phyloP scores from a whole-genome alignment of 1,140 invertebrate genomes.

The Hyposmocoma kahamanoa region DNA sequence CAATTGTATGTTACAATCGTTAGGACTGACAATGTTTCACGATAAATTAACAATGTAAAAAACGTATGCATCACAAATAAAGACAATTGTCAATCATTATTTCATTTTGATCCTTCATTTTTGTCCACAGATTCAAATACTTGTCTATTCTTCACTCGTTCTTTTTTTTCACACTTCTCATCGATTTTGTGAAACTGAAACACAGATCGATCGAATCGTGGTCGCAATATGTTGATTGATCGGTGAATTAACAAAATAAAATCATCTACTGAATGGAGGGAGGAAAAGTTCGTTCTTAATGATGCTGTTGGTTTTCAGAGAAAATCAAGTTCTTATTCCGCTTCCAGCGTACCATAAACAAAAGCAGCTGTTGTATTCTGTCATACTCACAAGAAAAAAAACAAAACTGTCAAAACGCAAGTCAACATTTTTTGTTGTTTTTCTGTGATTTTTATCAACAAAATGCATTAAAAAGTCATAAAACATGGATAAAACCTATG shows the following conservation, averaged over 20 bases:
- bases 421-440: too few relatives aligned
- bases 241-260: too few relatives aligned
- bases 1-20: constrained; percentile 62
- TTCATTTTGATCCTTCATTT: constrained; percentile 14
- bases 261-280: too few relatives aligned
- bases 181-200: too few relatives aligned
- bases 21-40: constrained; percentile 23
- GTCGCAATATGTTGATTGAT: too few relatives aligned
- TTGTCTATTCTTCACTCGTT: background rate
- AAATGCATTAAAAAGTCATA: background rate
- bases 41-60: constrained; percentile 39
- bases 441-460: constrained; percentile 3
- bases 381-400: constrained; percentile 12
- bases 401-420: constrained; percentile 9
- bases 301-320: too few relatives aligned
- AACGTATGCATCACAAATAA: constrained; percentile 42
- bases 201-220: too few relatives aligned
- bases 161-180: too few relatives aligned
- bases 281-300: too few relatives aligned
- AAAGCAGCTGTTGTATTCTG: background rate
- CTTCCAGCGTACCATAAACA: background rate
- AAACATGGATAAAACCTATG: constrained; percentile 57
- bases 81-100: constrained; percentile 41
- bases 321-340: too few relatives aligned
- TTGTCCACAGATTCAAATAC: background rate